Evolutionary conservation across 2,888 invertebrate species (phyloP).

Genomic region (Bombyx huttoni): DNA sequence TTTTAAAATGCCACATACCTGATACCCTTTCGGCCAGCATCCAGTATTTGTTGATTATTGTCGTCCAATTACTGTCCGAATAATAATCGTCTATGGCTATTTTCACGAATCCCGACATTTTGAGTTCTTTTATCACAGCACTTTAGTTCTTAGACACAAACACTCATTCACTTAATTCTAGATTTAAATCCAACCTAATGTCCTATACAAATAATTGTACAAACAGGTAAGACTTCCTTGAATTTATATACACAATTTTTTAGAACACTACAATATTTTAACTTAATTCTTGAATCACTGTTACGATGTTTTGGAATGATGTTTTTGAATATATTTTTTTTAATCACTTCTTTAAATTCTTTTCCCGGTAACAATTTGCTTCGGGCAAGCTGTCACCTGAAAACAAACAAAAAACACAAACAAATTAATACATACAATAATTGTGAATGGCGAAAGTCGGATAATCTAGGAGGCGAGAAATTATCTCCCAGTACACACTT

Average conservation of each 20-base stretch:
- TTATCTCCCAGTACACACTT: neutral
- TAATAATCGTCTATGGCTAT: conserved; percentile 77
- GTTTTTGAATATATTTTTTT: too few relatives aligned
- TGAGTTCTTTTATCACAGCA: conserved; percentile 21
- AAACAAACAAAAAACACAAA: conserved; percentile 21
- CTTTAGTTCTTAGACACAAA: conserved; percentile 19
- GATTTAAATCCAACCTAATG: conserved; percentile 13
- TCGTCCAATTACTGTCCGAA: conserved; percentile 75
- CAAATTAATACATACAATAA: neutral
- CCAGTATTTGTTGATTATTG: conserved; percentile 79
- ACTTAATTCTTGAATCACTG: neutral
- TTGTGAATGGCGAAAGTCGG: neutral
- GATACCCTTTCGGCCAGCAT: conserved; percentile 80
- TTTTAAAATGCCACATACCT: conserved; percentile 57
- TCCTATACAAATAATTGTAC: conserved; percentile 2
- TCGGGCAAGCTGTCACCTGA: conserved; percentile 58
- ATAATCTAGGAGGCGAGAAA: neutral
- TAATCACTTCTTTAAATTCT: neutral
- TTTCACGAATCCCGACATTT: conserved; percentile 76
- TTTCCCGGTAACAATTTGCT: conserved; percentile 46
- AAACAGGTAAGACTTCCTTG: neutral
- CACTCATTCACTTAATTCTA: conserved; percentile 38
- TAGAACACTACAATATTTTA: neutral
- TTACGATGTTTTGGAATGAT: neutral
- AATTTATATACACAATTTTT: neutral